These are phyloP conservation scores for Ctenopoma kingsleyae DNA, from an alignment of 2,797 vertebrate genomes.

Conservation along the genomic window DNA sequence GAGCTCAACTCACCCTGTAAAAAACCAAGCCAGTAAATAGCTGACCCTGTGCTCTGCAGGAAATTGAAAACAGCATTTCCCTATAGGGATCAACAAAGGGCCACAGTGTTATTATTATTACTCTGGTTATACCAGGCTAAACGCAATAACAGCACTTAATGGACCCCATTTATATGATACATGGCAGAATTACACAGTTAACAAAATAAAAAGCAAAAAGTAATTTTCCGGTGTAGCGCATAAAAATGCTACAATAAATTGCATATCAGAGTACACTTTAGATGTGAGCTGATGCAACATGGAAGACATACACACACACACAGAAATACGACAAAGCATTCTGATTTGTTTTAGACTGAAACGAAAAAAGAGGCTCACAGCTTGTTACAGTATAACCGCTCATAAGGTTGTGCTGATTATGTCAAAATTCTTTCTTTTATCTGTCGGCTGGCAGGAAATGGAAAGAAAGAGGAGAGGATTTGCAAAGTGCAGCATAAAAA, in stretches of 20 bases:
- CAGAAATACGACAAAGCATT: conserved; percentile 33
- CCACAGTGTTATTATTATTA: conserved; percentile 18
- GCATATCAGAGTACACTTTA: conserved; percentile 16
- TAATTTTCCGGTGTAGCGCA: conserved; percentile 9
- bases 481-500: conserved; percentile 57
- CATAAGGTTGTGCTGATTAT: conserved; percentile 74
- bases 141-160: conserved; percentile 7
- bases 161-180: background rate
- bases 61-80: conserved; percentile 47
- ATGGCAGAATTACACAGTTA: background rate
- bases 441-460: conserved; percentile 37
- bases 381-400: conserved; percentile 51
- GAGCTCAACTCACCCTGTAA: conserved; percentile 30
- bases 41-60: conserved; percentile 37
- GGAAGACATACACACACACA: conserved; percentile 24
- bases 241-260: conserved; percentile 17
- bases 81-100: conserved; percentile 38
- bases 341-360: conserved; percentile 38
- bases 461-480: conserved; percentile 24
- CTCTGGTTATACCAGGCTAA: conserved; percentile 10
- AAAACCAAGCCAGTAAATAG: conserved; percentile 41
- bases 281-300: conserved; percentile 57
- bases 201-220: conserved; percentile 14
- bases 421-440: conserved; percentile 71
- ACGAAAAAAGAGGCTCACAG: conserved; percentile 35